These are phyloP conservation scores for Synergus gifuensis DNA, from an alignment of 2,888 invertebrate genomes.

Conservation along the genomic window DNA sequence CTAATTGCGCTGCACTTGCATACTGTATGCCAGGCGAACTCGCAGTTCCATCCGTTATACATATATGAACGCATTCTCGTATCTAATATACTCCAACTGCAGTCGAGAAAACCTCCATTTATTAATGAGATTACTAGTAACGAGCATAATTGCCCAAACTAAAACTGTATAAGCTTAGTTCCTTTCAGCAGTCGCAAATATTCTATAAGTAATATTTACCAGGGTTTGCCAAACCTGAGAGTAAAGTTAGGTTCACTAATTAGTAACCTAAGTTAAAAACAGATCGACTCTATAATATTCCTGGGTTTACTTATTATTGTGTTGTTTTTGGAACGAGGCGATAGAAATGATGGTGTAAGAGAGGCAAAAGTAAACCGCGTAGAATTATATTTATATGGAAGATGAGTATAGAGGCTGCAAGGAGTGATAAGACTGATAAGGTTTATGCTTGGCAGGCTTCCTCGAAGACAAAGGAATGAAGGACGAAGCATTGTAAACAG, in stretches of 20 bases:
- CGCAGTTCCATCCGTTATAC: constrained; percentile 34
- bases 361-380: neutral
- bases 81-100: constrained; percentile 5
- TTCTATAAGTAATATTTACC: neutral
- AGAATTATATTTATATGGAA: neutral
- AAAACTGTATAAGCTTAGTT: constrained; percentile 1
- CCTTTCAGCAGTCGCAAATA: neutral
- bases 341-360: neutral
- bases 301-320: no score
- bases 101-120: constrained; percentile 17
- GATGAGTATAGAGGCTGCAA: neutral
- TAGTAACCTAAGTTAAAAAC: constrained; percentile 1
- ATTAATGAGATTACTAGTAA: constrained; percentile 29
- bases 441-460: neutral
- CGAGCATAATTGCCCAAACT: neutral
- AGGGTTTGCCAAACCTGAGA: neutral
- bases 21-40: constrained; percentile 11
- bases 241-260: neutral
- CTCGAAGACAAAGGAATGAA: neutral
- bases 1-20: constrained; percentile 34
- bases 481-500: neutral
- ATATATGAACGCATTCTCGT: constrained; percentile 11
- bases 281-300: no score
- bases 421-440: neutral
- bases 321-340: neutral